Evolutionary conservation across 2,888 invertebrate species (phyloP).

Genomic region (Eremobia ochroleuca): DNA sequence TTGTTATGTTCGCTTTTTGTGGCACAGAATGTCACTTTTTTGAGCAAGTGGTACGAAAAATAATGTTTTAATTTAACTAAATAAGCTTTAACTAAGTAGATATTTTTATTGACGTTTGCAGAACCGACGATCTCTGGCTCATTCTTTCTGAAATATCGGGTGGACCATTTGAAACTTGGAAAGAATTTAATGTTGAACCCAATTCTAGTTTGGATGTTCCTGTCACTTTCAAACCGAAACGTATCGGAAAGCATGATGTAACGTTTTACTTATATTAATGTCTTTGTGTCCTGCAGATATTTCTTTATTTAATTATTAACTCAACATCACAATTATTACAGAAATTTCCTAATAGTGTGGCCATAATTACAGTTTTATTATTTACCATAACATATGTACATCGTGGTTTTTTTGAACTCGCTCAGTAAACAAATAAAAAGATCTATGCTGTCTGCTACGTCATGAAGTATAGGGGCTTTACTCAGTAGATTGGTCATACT

Average conservation of each 20-base stretch:
- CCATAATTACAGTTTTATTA: too few species aligned
- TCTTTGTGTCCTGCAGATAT: neutral
- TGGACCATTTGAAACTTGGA: constrained; percentile 84
- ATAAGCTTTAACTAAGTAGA: neutral
- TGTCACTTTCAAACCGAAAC: constrained; percentile 84
- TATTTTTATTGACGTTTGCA: constrained; percentile 61
- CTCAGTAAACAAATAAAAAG: too few species aligned
- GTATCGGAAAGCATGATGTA: constrained; percentile 85
- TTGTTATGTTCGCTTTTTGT: too few species aligned
- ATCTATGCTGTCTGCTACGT: too few species aligned
- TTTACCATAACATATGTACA: too few species aligned
- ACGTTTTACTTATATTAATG: constrained; percentile 4
- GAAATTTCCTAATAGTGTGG: too few species aligned
- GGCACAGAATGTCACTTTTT: too few species aligned
- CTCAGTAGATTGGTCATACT: too few species aligned
- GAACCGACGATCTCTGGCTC: constrained; percentile 86
- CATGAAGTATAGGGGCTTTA: too few species aligned
- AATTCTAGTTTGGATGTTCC: constrained; percentile 85
- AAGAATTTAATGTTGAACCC: constrained; percentile 84
- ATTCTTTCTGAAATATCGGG: constrained; percentile 82
- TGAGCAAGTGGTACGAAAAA: too few species aligned
- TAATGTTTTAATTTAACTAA: neutral
- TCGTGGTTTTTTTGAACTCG: too few species aligned
- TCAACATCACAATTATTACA: too few species aligned
- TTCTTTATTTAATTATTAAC: neutral